Percentiles rank a stretch among this genome's conserved stretches.
phyloP scores from a whole-genome alignment of 92 coral and sea anemone species.

The Porites lobata region DNA sequence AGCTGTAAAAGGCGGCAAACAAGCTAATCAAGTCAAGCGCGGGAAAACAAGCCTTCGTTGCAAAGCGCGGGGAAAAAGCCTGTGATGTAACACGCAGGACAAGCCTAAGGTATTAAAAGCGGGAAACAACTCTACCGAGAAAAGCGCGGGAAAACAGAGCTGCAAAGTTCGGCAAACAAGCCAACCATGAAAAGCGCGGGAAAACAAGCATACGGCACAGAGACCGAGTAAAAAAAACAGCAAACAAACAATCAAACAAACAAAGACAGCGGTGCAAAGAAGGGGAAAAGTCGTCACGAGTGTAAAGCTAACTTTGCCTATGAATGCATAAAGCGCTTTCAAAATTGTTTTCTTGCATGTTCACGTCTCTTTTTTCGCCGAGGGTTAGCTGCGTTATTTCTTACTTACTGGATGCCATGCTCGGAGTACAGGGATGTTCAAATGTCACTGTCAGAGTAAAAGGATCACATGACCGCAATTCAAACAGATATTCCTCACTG shows the following conservation, averaged over 20 bases:
- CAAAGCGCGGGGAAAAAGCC: not conserved
- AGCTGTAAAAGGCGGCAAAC: no score
- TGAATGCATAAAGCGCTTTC: no score
- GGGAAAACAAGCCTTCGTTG: not conserved
- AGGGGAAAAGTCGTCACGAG: not conserved
- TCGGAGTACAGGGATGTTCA: slow-evolving; percentile 88
- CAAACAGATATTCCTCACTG: slow-evolving; percentile 78
- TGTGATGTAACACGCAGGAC: not conserved
- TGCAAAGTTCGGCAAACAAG: no score
- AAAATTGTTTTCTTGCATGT: no score
- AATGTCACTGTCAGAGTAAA: slow-evolving; percentile 92
- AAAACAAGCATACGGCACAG: not conserved
- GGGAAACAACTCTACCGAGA: not conserved
- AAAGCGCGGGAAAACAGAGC: not conserved
- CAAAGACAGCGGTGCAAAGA: not conserved
- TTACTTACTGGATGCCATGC: slow-evolving; percentile 94
- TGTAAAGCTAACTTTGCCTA: not conserved
- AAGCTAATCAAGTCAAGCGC: not conserved
- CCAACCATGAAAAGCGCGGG: not conserved
- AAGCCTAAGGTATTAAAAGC: not conserved
- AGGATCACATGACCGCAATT: slow-evolving; percentile 85
- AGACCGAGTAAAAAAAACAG: no score
- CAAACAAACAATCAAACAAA: no score
- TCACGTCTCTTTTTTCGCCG: no score
- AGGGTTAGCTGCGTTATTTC: no score